Base-by-base conservation (phyloP, 37 sponge, comb jelly and placozoan genomes). In the Cliona cf. orientalis region DNA sequence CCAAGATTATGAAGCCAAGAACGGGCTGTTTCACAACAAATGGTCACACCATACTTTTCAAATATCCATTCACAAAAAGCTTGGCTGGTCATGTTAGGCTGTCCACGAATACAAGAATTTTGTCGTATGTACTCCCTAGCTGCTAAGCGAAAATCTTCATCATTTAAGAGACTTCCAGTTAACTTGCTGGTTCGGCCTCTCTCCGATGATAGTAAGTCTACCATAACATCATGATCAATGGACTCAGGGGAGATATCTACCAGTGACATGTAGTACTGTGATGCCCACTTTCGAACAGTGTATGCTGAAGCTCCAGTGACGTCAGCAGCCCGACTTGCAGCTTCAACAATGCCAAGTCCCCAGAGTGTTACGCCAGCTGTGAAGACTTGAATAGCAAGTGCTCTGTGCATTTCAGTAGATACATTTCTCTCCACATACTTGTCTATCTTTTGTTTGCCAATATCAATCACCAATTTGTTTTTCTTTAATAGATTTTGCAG, bases 21-120 rank as follows among this genome's bases (percentile, higher is more conserved):
- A 6, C 53, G 6, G 14, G 74, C 86, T 78, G 86, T 86, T 49
- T 57, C 49, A 5, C 71, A 41, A 71, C 56, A 38, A 34, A 86
- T 62, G n/a, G 35, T 64, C 0, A 29, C 26, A 9, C 25, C 26
- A 9, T 59, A 42, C 26, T 77, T 59, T 2, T 46, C 49, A 6
- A 32, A 23, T 28, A 80, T 42, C 73, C 73, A 71, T 28, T 75
- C 40, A 34, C 38, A 6, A 66, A 88, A 81, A 34, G 25, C 28
- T 26, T 46, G 28, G 17, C n/a, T 19, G 22, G 78, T 88, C 46
- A 88, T 25, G n/a, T 82, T 87, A 32, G 88, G 82, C 40, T 80
- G 63, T 36, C 82, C 82, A 38, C 75, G 66, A 2, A 25, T 36
- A 42, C 45, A 64, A 11, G 49, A 57, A 66, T 81, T 58, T 32